Percentiles rank a stretch among this genome's conserved stretches.
phyloP scores from a whole-genome alignment of 2,888 invertebrate species.

The Timema podura region DNA sequence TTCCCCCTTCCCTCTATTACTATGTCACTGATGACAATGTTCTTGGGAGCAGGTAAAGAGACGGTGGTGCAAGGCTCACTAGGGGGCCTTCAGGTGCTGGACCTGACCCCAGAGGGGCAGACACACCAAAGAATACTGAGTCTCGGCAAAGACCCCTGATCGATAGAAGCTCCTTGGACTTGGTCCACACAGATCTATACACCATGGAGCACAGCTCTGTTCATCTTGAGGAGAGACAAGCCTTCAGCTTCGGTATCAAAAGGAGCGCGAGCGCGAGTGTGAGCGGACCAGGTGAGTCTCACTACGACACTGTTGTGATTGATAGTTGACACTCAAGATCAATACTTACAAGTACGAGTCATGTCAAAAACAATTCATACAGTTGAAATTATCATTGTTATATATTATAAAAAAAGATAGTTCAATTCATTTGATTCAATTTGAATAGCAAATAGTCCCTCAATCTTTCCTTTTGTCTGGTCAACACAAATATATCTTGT shows the following conservation, averaged over 20 bases:
- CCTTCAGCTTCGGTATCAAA: slow-evolving; percentile 50
- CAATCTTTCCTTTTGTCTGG: no score
- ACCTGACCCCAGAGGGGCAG: slow-evolving; percentile 79
- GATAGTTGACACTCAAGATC: no score
- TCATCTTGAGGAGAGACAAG: slow-evolving; percentile 45
- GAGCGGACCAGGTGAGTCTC: slow-evolving; percentile 12
- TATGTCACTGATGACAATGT: background rate
- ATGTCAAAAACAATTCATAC: no score
- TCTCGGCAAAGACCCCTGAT: slow-evolving; percentile 71
- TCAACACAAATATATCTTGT: no score
- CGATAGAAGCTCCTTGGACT: slow-evolving; percentile 38
- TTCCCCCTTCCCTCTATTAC: background rate
- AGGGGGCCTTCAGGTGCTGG: slow-evolving; percentile 86
- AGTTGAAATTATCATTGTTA: no score
- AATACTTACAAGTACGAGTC: no score
- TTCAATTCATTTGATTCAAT: no score
- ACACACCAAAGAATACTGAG: slow-evolving; percentile 81
- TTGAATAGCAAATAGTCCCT: no score
- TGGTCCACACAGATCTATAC: slow-evolving; percentile 44
- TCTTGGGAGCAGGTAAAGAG: slow-evolving; percentile 23
- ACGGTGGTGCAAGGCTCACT: slow-evolving; percentile 78
- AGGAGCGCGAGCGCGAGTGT: slow-evolving; percentile 31
- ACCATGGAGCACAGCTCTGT: slow-evolving; percentile 36
- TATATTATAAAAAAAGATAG: no score
- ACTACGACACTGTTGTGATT: no score